Percentiles rank a stretch among this genome's conserved stretches.
These are phyloP conservation scores for Pararge aegeria DNA, from an alignment of 1,140 invertebrate genomes.

Conservation along the genomic window DNA sequence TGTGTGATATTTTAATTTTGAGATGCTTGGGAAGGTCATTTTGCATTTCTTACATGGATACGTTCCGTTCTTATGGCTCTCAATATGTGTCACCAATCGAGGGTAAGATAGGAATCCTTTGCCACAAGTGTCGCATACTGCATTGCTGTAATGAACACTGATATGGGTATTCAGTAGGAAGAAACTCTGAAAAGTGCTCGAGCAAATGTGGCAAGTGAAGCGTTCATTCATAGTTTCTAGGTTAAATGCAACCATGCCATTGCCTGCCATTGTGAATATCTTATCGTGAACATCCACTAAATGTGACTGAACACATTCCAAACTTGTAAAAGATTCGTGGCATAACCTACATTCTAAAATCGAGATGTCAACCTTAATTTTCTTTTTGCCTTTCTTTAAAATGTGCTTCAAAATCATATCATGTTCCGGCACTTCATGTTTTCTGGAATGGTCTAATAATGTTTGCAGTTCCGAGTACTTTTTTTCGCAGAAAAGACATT, in stretches of 20 bases:
- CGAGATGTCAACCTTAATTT: constrained; percentile 23
- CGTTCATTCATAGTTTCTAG: constrained; percentile 41
- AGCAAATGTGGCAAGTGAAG: constrained; percentile 53
- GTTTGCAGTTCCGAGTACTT: constrained; percentile 43
- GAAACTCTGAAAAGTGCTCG: constrained; percentile 52
- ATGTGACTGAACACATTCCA: constrained; percentile 46
- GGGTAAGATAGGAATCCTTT: constrained; percentile 33
- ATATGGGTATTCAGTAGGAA: constrained; percentile 59
- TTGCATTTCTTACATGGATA: constrained; percentile 24
- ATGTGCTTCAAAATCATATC: constrained; percentile 12
- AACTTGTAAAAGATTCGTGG: constrained; percentile 15
- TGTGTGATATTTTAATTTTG: constrained; percentile 25
- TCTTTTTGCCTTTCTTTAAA: constrained; percentile 18
- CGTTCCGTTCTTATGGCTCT: constrained; percentile 14
- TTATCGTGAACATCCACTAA: constrained; percentile 39
- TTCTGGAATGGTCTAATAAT: constrained; percentile 41
- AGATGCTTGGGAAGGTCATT: constrained; percentile 13
- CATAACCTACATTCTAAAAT: constrained; percentile 19
- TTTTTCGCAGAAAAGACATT: constrained; percentile 60
- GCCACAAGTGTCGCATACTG: constrained; percentile 64
- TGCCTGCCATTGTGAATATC: constrained; percentile 47
- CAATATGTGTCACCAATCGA: constrained; percentile 19
- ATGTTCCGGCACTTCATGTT: constrained; percentile 28
- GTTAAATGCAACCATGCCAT: constrained; percentile 52
- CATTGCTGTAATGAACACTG: constrained; percentile 60